A percentile compares a stretch with the other conserved stretches of the same genome.
Conservation (phyloP, 2,888 invertebrate genomes). For the Podabrus alpinus region DNA sequence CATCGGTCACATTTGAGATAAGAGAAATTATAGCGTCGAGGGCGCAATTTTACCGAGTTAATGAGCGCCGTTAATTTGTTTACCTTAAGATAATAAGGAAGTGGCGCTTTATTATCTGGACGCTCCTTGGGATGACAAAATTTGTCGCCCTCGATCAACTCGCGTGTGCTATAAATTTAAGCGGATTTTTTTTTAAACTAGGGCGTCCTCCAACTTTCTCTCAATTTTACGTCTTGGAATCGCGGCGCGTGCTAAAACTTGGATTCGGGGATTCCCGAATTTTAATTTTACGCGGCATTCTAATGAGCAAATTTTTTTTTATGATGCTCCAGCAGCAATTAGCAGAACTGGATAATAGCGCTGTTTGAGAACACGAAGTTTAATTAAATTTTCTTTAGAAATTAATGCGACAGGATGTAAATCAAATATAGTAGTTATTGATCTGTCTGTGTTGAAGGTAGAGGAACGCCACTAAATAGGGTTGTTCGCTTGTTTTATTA, state of each 20-base stretch:
- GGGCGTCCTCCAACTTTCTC: no score
- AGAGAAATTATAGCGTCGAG: background rate
- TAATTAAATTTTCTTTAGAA: background rate
- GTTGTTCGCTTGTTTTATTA: background rate
- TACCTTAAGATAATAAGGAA: constrained; percentile 10
- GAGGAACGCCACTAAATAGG: background rate
- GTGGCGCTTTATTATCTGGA: constrained; percentile 10
- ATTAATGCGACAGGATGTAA: background rate
- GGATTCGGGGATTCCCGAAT: no score
- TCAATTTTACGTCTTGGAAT: no score
- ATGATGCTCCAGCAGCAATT: no score
- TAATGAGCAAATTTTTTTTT: no score
- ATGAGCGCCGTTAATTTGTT: constrained; percentile 11
- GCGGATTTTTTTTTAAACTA: background rate
- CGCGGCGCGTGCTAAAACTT: no score
- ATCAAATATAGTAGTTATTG: constrained; percentile 1
- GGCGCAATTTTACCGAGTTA: background rate
- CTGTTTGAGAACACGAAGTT: background rate
- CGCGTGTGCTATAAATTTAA: background rate
- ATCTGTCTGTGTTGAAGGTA: background rate
- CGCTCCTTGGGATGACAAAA: constrained; percentile 4
- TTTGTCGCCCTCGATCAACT: background rate
- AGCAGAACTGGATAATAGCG: background rate
- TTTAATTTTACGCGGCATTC: no score
- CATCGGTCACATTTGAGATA: background rate